A percentile compares a stretch with the other conserved stretches of the same genome.
phyloP scores from a whole-genome alignment of 2,113 vertebrate species.

The Calyptommatus sinebrachiatus region DNA sequence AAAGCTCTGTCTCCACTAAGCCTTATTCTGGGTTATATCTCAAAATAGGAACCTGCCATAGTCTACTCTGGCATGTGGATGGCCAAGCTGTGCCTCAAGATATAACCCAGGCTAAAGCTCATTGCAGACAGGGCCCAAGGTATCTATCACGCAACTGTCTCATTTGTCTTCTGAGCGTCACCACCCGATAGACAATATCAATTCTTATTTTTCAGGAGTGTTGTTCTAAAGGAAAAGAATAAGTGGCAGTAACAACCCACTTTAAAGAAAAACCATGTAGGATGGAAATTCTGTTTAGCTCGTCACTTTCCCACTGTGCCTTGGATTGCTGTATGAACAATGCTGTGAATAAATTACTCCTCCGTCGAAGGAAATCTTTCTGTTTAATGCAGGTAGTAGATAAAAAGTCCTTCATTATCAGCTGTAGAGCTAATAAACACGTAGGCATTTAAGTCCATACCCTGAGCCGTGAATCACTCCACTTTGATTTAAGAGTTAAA shows the following conservation, averaged over 20 bases:
- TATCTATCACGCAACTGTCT: too few species aligned
- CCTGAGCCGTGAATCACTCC: constrained; percentile 22
- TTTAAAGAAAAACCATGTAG: not conserved
- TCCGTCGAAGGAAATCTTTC: not conserved
- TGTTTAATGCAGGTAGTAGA: not conserved
- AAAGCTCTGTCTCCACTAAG: too few species aligned
- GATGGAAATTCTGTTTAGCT: not conserved
- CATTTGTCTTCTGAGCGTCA: not conserved
- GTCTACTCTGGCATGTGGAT: too few species aligned
- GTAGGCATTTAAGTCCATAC: constrained; percentile 43
- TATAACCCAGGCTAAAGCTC: too few species aligned
- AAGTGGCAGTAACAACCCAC: too few species aligned
- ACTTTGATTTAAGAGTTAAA: not conserved
- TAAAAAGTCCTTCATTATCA: constrained; percentile 49
- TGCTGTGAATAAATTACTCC: not conserved
- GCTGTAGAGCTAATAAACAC: constrained; percentile 44
- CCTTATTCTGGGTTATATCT: too few species aligned
- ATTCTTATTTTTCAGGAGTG: not conserved
- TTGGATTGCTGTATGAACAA: not conserved
- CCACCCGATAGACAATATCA: not conserved
- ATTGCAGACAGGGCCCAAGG: too few species aligned
- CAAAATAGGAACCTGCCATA: too few species aligned
- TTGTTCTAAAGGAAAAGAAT: too few species aligned
- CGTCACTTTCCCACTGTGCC: not conserved
- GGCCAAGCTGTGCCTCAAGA: too few species aligned